These are phyloP conservation scores for Heliconius erato DNA, from an alignment of 2,888 invertebrate species.

Conservation along the genomic window DNA sequence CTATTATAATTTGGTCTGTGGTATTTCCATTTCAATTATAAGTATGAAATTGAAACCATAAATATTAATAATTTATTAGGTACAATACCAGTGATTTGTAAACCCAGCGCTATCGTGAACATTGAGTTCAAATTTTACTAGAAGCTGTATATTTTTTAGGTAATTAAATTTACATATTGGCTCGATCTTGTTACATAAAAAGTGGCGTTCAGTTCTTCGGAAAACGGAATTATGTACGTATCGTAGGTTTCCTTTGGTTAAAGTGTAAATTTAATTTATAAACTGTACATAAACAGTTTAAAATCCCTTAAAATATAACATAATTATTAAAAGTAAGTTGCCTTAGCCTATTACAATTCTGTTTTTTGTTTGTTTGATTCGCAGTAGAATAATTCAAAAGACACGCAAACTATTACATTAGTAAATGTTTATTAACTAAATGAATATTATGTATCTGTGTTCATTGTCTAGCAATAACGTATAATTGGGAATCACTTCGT, in stretches of 20 bases:
- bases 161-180: background rate
- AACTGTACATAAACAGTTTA: background rate
- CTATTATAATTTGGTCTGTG: background rate
- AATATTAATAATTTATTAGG: background rate
- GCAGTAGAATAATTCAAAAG: background rate
- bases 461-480: background rate
- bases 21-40: background rate
- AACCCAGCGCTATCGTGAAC: no score
- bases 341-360: background rate
- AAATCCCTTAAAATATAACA: background rate
- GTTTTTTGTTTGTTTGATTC: background rate
- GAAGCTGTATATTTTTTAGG: no score
- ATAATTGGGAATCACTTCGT: no score
- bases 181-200: no score
- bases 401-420: background rate
- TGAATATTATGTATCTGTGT: slow-evolving; percentile 23
- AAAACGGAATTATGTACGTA: no score
- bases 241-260: background rate
- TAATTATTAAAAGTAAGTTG: background rate
- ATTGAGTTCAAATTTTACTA: no score
- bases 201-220: no score
- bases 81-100: no score
- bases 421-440: slow-evolving; percentile 8
- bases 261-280: background rate
- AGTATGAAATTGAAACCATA: background rate